phyloP scores from a whole-genome alignment of 2,888 invertebrate genomes.

The Drosophila greeni region DNA sequence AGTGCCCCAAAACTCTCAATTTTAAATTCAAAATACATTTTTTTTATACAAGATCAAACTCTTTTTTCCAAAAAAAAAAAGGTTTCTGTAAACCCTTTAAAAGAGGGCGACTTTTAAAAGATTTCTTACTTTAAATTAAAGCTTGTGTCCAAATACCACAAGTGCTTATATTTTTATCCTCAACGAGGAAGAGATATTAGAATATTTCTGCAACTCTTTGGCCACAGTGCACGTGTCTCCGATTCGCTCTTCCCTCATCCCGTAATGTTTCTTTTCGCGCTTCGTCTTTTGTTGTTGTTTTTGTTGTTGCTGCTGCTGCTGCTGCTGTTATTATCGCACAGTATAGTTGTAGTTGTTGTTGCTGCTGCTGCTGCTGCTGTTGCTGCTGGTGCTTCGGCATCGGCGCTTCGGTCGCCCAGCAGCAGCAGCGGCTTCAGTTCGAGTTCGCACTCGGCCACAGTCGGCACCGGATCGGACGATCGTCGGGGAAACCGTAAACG shows the following conservation, averaged over 20 bases:
- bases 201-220: slow-evolving; percentile 1
- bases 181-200: not conserved
- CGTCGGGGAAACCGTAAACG: slow-evolving; percentile 18
- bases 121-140: too few species aligned
- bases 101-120: too few species aligned
- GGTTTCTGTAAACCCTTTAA: too few species aligned
- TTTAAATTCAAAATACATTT: too few species aligned
- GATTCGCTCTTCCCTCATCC: slow-evolving; percentile 16
- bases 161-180: not conserved
- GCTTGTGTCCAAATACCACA: not conserved
- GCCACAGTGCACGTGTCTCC: slow-evolving; percentile 29
- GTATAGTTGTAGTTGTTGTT: slow-evolving; percentile 8
- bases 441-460: slow-evolving; percentile 47
- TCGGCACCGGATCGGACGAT: slow-evolving; percentile 16
- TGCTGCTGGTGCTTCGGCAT: slow-evolving; percentile 9
- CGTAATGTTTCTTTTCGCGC: slow-evolving; percentile 17
- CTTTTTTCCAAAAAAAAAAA: too few species aligned
- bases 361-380: slow-evolving; percentile 13
- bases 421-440: slow-evolving; percentile 33
- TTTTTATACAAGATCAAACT: too few species aligned
- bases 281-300: slow-evolving; percentile 11
- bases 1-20: too few species aligned
- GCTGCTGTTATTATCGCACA: slow-evolving; percentile 40
- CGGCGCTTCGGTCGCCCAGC: slow-evolving; percentile 16
- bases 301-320: slow-evolving; percentile 6